Conservation (phyloP, 2,888 invertebrate species). For the Coleophora flavipennella region DNA sequence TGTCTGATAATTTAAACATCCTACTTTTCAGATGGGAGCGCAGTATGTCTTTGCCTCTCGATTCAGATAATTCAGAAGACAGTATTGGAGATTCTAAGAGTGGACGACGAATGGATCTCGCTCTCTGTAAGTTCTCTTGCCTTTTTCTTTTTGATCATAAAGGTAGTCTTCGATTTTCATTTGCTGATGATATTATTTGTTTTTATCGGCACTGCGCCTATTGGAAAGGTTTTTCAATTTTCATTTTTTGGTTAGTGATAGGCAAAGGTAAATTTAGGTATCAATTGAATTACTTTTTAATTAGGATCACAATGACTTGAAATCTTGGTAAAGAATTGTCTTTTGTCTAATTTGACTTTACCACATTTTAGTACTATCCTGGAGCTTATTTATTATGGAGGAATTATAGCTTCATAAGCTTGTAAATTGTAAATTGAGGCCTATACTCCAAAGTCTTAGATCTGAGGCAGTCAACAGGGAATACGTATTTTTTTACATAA, state of each 20-base stretch:
- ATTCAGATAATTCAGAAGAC: constrained; percentile 59
- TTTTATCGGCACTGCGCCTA: constrained; percentile 65
- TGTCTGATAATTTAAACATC: background rate
- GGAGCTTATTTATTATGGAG: too few species aligned
- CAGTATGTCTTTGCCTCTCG: constrained; percentile 79
- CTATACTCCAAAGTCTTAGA: too few species aligned
- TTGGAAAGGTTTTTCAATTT: constrained; percentile 33
- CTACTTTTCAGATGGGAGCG: constrained; percentile 79
- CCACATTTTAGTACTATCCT: too few species aligned
- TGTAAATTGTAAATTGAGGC: too few species aligned
- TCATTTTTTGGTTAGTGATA: constrained; percentile 28
- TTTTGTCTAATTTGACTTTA: too few species aligned
- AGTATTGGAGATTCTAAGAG: constrained; percentile 58
- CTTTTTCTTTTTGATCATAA: constrained; percentile 22
- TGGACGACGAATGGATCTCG: constrained; percentile 86
- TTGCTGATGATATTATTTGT: constrained; percentile 61
- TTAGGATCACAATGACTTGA: too few species aligned
- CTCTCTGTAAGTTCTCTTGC: constrained; percentile 80
- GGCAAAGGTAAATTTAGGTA: constrained; percentile 12
- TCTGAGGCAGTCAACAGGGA: too few species aligned
- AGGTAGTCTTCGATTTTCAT: constrained; percentile 64
- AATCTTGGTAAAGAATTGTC: too few species aligned
- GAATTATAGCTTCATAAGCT: too few species aligned
- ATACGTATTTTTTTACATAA: too few species aligned
- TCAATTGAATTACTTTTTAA: too few species aligned